A percentile compares a stretch with the other conserved stretches of the same genome.
Evolutionary conservation across 2,113 vertebrate genomes (phyloP).

Genomic region (Otis tarda): DNA sequence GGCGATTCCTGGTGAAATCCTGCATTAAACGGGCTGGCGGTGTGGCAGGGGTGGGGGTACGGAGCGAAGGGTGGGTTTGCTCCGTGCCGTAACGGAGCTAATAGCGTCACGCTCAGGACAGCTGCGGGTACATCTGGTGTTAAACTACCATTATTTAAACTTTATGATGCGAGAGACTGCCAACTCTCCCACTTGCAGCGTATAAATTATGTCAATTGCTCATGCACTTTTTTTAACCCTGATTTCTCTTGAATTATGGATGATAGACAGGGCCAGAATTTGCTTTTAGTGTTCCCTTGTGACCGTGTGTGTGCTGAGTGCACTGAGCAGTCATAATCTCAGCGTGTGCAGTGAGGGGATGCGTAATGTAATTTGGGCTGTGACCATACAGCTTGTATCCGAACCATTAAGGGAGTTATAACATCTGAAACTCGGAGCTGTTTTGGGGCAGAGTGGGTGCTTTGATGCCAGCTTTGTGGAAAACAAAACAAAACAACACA

Average conservation of each 20-base stretch:
- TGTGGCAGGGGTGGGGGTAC: conserved; percentile 27
- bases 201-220: conserved; percentile 80
- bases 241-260: conserved; percentile 91
- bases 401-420: neutral
- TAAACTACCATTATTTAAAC: conserved; percentile 83
- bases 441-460: neutral
- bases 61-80: conserved; percentile 3
- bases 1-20: neutral
- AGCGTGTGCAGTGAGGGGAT: conserved; percentile 59
- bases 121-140: conserved; percentile 73
- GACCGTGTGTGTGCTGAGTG: conserved; percentile 48
- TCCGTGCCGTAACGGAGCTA: conserved; percentile 80
- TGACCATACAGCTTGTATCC: conserved; percentile 33
- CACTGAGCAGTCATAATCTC: conserved; percentile 80
- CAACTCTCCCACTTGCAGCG: conserved; percentile 66
- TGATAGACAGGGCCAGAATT: conserved; percentile 81
- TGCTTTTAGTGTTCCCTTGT: conserved; percentile 86
- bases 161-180: conserved; percentile 81
- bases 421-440: neutral
- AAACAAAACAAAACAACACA: neutral
- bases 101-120: conserved; percentile 76
- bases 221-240: conserved; percentile 89
- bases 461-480: neutral
- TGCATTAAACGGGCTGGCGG: neutral
- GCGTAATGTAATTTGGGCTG: conserved; percentile 55